A percentile compares a stretch with the other conserved stretches of the same genome.
Conservation (phyloP, 2,113 vertebrate species). For the Ochotona princeps region DNA sequence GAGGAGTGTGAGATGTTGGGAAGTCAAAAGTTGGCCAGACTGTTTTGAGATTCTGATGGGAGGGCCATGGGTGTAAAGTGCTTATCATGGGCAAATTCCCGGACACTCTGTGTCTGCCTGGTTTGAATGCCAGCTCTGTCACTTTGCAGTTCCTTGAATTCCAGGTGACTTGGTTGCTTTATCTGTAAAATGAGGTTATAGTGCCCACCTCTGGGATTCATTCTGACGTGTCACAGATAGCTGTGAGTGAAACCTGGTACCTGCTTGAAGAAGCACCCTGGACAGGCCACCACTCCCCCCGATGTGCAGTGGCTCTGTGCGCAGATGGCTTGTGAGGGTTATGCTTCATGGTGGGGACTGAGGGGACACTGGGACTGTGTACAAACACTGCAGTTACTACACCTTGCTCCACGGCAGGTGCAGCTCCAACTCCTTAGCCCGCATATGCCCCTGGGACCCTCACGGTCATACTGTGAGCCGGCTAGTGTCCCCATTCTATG, state of each 20-base stretch:
- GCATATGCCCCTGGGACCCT: background rate
- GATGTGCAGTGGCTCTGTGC: background rate
- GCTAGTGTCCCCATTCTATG: background rate
- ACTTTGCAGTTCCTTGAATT: background rate
- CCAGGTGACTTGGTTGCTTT: background rate
- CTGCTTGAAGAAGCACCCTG: background rate
- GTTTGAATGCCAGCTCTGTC: background rate
- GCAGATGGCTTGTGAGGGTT: background rate
- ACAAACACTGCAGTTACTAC: background rate
- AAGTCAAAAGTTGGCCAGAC: background rate
- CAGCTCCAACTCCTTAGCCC: background rate
- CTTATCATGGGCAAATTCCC: accelerated
- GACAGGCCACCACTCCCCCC: background rate
- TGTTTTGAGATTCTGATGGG: background rate
- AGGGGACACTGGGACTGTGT: background rate
- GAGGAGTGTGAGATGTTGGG: background rate
- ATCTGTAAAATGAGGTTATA: background rate
- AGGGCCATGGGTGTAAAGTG: background rate
- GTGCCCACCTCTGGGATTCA: background rate
- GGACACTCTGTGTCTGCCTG: background rate
- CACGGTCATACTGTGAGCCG: background rate
- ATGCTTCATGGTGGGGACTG: background rate
- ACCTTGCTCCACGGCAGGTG: background rate
- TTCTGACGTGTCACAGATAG: background rate
- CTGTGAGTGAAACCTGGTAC: no score